Evolutionary conservation across 2,113 vertebrate species (phyloP), one percentile per base, ranked within the genome.

Genomic region (Calidris pugnax): DNA sequence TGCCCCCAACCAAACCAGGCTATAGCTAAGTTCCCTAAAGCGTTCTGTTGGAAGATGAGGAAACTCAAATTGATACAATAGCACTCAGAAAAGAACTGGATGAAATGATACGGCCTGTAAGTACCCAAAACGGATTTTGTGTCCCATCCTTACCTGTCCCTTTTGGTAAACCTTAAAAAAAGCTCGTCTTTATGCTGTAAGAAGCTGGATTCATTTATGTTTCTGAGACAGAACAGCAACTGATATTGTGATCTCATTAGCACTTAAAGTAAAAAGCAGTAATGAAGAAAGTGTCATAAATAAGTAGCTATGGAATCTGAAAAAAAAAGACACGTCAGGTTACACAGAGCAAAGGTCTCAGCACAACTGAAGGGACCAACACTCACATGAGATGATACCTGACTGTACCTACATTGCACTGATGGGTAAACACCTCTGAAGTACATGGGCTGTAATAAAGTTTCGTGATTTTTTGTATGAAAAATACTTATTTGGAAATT

Each of bases 91-190:
- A 77, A 80, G 26, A 76, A 21, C 32, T 43, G 33, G 48, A 35
- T 68, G 14, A 37, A 39, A 30, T 2, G 3, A 8, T 4, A 15
- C 1, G 22, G 27, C 69, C 35, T 60, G 0, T 2, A 53, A 50
- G 19, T 4, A n/a, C 7, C 64, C 48, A 55, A 27, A 30, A 27
- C 0, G 6, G 21, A n/a, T 28, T 24, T 2, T 11, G 3, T 26
- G 2, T 1, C 28, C 13, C 41, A 4, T 24, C 53, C 39, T 37
- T 32, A 35, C 28, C 22, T 21, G 24, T 7, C 14, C 43, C 23
- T 77, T 37, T 59, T 16, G 41, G 11, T 7, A 72, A 87, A 71
- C 16, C 8, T 35, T 35, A 48, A 66, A 17, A 7, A 56, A n/a
- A 68, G 55, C 56, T 16, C 22, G 59, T 50, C 24, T 35, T 84